phyloP scores from a whole-genome alignment of 37 sponge, comb jelly and placozoan species.

The Ephydatia muelleri region DNA sequence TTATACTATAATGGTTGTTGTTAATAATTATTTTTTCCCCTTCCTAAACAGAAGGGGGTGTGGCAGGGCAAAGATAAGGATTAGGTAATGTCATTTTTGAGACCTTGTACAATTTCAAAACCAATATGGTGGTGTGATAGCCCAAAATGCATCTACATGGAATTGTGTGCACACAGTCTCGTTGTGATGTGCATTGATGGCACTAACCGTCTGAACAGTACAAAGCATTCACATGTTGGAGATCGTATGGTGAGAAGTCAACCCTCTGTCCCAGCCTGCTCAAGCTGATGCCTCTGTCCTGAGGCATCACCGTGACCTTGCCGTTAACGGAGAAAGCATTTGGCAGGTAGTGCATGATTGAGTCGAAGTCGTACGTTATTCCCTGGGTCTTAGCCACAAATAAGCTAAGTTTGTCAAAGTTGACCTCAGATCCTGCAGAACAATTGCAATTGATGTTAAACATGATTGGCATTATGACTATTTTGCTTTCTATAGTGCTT shows the following conservation, averaged over 20 bases:
- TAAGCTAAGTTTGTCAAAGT: slow-evolving; percentile 52
- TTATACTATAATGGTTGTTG: no score
- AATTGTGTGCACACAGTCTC: no score
- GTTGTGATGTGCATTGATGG: no score
- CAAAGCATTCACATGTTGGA: slow-evolving; percentile 59
- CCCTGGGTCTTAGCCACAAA: slow-evolving; percentile 56
- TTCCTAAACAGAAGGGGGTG: no score
- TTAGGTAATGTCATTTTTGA: no score
- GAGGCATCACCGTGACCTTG: slow-evolving; percentile 53
- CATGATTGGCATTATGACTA: no score
- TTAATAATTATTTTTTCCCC: no score
- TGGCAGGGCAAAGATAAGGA: no score
- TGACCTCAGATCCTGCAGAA: slow-evolving; percentile 42
- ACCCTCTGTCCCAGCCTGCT: slow-evolving; percentile 60
- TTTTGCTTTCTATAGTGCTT: no score
- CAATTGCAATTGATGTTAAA: not conserved
- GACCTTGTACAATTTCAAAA: no score
- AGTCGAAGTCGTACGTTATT: slow-evolving; percentile 64
- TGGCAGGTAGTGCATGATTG: slow-evolving; percentile 83
- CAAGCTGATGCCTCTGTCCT: not conserved
- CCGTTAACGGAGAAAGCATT: slow-evolving; percentile 75
- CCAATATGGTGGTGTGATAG: no score
- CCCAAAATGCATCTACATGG: no score
- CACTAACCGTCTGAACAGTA: slow-evolving; percentile 50
- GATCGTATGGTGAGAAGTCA: slow-evolving; percentile 41